Percentiles rank a stretch among this genome's conserved stretches.
These are phyloP conservation scores for Rhaphigaster nebulosa DNA, from an alignment of 2,888 invertebrate genomes.

Conservation along the genomic window DNA sequence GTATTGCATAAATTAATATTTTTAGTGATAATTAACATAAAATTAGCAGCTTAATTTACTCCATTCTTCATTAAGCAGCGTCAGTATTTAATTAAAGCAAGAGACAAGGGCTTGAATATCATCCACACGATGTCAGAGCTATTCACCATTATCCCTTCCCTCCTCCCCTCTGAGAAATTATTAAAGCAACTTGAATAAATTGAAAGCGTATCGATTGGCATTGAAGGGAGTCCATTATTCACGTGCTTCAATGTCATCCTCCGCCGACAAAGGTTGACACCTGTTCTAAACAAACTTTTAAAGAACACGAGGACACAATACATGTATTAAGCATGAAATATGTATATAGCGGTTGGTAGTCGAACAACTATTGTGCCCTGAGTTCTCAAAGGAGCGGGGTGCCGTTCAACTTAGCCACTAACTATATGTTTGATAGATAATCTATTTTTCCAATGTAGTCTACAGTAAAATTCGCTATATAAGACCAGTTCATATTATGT, in stretches of 20 bases:
- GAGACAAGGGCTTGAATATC: not conserved
- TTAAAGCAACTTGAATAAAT: conserved; percentile 5
- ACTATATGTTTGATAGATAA: not conserved
- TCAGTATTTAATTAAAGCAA: not conserved
- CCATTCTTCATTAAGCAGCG: not conserved
- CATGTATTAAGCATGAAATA: not conserved
- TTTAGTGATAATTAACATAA: too few species aligned
- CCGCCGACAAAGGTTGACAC: not conserved
- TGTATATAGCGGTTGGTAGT: not conserved
- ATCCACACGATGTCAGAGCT: not conserved
- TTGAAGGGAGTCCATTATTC: not conserved
- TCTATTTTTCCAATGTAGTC: not conserved
- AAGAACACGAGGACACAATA: not conserved
- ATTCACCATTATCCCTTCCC: not conserved
- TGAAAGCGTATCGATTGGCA: not conserved
- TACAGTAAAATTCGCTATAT: not conserved
- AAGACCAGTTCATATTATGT: too few species aligned
- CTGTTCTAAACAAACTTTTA: conserved; percentile 22
- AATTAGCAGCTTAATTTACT: too few species aligned
- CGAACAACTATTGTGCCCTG: not conserved
- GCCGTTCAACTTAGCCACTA: not conserved
- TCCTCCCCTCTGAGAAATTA: not conserved
- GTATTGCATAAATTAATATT: too few species aligned
- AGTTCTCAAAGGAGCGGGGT: not conserved
- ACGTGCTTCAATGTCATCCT: not conserved